These are phyloP conservation scores for Eudasyphora cyanicolor DNA, from an alignment of 2,888 invertebrate species.

Conservation along the genomic window DNA sequence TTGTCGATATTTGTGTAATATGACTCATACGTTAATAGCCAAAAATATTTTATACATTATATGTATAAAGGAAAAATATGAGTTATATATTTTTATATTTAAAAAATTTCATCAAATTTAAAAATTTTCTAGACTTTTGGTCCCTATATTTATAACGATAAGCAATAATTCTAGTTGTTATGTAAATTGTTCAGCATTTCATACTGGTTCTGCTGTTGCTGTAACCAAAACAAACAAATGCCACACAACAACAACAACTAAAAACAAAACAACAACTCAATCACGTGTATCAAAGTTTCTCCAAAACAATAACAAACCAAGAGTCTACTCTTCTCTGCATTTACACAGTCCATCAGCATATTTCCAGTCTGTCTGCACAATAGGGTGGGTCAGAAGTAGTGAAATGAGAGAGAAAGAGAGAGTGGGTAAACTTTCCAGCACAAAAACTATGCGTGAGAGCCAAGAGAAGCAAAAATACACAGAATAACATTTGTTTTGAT, in stretches of 20 bases:
- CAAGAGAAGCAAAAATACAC: not conserved
- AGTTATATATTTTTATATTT: no score
- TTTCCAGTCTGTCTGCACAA: constrained; percentile 24
- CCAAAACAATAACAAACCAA: constrained; percentile 40
- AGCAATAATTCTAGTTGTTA: constrained; percentile 18
- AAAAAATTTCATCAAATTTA: no score
- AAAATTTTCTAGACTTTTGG: no score
- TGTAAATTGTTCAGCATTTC: constrained; percentile 20
- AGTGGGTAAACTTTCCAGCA: not conserved
- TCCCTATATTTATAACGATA: no score
- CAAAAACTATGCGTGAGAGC: not conserved
- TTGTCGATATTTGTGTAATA: no score
- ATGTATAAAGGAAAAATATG: no score
- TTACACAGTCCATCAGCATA: not conserved
- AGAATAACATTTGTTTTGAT: constrained; percentile 21
- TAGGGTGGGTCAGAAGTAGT: no score
- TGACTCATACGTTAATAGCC: no score
- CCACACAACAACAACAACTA: constrained; percentile 8
- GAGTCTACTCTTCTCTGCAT: not conserved
- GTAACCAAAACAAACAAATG: constrained; percentile 16
- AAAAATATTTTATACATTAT: no score
- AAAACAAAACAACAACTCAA: constrained; percentile 47
- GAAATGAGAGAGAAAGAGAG: not conserved
- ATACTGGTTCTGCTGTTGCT: not conserved
- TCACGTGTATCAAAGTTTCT: constrained; percentile 56